phyloP scores from a whole-genome alignment of 1,140 invertebrate species.

The Nymphalis io region DNA sequence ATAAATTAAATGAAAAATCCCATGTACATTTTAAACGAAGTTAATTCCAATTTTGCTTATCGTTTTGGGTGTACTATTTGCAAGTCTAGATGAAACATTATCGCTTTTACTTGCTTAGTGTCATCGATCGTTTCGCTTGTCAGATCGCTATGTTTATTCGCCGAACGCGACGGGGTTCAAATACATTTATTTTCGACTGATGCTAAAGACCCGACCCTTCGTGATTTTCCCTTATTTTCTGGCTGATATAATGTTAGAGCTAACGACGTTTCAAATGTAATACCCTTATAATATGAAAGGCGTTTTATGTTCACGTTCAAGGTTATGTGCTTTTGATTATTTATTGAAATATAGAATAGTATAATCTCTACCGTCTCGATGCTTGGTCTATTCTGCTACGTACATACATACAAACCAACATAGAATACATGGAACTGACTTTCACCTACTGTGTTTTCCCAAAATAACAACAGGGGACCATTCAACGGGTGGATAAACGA shows the following conservation, averaged over 20 bases:
- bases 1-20: no score
- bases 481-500: no score
- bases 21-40: no score
- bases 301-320: neutral
- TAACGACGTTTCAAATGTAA: constrained; percentile 13
- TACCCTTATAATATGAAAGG: constrained; percentile 11
- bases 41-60: no score
- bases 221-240: constrained; percentile 30
- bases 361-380: no score
- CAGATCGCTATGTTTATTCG: constrained; percentile 63
- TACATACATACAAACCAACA: no score
- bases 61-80: no score
- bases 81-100: constrained; percentile 9
- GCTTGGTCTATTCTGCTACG: no score
- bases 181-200: constrained; percentile 64
- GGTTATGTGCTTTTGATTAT: neutral
- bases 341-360: no score
- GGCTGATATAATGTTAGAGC: constrained; percentile 13
- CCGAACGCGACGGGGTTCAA: constrained; percentile 55
- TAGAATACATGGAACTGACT: no score
- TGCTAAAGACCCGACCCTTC: constrained; percentile 55
- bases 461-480: no score
- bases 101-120: constrained; percentile 38
- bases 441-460: no score
- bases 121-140: constrained; percentile 48